Percentiles rank a stretch among this genome's conserved stretches.
These are phyloP conservation scores for Tribolium madens DNA, from an alignment of 1,140 invertebrate species.

Conservation along the genomic window DNA sequence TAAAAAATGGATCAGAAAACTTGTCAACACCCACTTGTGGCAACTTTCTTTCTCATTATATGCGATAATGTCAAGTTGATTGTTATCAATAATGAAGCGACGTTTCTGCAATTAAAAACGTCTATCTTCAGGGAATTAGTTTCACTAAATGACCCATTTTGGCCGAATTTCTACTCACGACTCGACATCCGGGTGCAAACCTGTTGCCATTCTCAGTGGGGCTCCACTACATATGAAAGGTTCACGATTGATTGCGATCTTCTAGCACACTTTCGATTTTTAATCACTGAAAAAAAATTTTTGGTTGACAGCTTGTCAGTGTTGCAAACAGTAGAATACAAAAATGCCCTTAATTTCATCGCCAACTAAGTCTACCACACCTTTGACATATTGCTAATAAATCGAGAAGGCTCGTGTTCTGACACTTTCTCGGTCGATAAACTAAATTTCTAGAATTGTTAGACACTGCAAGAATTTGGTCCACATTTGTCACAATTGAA, in stretches of 20 bases:
- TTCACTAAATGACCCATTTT: neutral
- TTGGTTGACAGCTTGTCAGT: too few species aligned
- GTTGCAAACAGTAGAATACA: too few species aligned
- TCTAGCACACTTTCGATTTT: conserved; percentile 16
- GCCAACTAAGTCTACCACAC: too few species aligned
- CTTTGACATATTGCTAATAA: too few species aligned
- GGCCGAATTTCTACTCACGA: neutral
- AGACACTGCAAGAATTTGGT: too few species aligned
- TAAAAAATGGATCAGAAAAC: neutral
- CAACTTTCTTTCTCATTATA: neutral
- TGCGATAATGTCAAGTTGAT: neutral
- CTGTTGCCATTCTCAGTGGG: neutral
- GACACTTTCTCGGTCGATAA: too few species aligned
- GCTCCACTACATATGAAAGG: neutral
- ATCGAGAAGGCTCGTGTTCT: too few species aligned
- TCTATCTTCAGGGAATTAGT: too few species aligned
- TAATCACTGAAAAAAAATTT: too few species aligned
- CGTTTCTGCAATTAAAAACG: neutral
- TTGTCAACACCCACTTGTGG: neutral
- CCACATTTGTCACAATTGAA: too few species aligned
- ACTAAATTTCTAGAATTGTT: too few species aligned
- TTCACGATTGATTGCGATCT: conserved; percentile 9
- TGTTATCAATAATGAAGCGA: neutral
- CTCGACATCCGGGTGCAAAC: neutral
- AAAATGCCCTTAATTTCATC: too few species aligned